Evolutionary conservation across 2,888 invertebrate species (phyloP).

Genomic region (Oithona nana): DNA sequence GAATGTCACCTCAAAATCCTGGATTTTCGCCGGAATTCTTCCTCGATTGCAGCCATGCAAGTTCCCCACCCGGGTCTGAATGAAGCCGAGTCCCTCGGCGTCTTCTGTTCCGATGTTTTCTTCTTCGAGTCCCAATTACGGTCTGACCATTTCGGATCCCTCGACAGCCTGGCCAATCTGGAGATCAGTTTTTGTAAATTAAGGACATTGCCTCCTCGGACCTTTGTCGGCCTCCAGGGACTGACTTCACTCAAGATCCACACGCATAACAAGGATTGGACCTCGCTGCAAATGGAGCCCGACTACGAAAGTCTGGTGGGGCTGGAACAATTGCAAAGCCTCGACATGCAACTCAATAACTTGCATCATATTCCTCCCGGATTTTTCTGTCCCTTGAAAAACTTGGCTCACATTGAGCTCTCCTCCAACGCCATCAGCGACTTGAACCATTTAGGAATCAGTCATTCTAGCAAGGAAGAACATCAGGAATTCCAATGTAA

Average conservation of each 20-base stretch:
- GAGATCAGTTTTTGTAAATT: constrained; percentile 2
- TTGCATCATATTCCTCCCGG: constrained; percentile 3
- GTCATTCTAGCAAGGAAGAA: not conserved
- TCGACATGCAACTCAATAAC: constrained; percentile 6
- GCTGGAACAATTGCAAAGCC: not conserved
- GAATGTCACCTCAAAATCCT: constrained; percentile 5
- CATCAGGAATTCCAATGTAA: not conserved
- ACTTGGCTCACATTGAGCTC: not conserved
- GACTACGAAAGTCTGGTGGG: constrained; percentile 10
- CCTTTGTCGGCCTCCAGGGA: constrained; percentile 1
- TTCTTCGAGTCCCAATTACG: constrained; percentile 14
- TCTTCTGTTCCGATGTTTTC: constrained; percentile 10
- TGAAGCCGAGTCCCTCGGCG: not conserved
- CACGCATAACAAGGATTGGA: constrained; percentile 7
- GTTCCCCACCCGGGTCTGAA: not conserved
- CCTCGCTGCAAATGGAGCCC: constrained; percentile 1
- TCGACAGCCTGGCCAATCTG: not conserved
- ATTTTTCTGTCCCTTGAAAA: not conserved
- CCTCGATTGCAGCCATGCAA: not conserved
- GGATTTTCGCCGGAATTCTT: constrained; percentile 14
- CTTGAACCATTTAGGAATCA: not conserved
- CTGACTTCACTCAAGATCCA: constrained; percentile 1
- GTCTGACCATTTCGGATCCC: constrained; percentile 10
- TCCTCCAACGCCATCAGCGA: constrained; percentile 1
- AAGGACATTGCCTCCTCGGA: not conserved